phyloP scores from a whole-genome alignment of 1,140 invertebrate genomes.

The Microplitis mediator region DNA sequence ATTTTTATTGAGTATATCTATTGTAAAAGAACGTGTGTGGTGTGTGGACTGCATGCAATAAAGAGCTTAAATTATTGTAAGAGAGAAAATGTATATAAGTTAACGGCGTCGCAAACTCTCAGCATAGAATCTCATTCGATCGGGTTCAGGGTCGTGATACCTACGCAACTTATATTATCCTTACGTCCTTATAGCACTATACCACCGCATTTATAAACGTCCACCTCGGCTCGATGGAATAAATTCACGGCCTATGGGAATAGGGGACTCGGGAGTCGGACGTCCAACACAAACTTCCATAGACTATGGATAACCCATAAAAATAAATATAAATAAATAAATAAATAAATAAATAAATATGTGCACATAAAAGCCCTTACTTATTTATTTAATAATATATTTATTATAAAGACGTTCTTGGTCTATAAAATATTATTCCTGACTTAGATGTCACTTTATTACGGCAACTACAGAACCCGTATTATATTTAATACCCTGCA shows the following conservation, averaged over 20 bases:
- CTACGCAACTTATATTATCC: conserved; percentile 23
- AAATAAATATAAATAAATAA: too few species aligned
- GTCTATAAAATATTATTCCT: neutral
- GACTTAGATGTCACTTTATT: neutral
- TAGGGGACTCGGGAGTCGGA: neutral
- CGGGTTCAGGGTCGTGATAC: conserved; percentile 18
- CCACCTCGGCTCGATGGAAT: conserved; percentile 18
- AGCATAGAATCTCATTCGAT: neutral
- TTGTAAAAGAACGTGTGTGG: neutral
- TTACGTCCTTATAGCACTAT: neutral
- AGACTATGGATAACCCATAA: too few species aligned
- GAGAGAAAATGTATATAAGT: neutral
- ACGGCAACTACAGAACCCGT: neutral
- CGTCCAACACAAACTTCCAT: too few species aligned
- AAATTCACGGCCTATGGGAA: conserved; percentile 19
- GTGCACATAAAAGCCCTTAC: neutral
- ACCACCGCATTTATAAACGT: conserved; percentile 26
- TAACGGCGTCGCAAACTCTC: conserved; percentile 16
- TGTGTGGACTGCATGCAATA: neutral
- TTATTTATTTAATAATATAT: conserved; percentile 16
- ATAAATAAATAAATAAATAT: neutral
- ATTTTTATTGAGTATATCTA: neutral
- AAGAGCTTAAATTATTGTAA: neutral
- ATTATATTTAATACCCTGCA: neutral
- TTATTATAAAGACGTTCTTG: conserved; percentile 1